Percentiles rank a stretch among this genome's conserved stretches.
Evolutionary conservation across 2,888 invertebrate species (phyloP).

Genomic region (Crematogaster levior): DNA sequence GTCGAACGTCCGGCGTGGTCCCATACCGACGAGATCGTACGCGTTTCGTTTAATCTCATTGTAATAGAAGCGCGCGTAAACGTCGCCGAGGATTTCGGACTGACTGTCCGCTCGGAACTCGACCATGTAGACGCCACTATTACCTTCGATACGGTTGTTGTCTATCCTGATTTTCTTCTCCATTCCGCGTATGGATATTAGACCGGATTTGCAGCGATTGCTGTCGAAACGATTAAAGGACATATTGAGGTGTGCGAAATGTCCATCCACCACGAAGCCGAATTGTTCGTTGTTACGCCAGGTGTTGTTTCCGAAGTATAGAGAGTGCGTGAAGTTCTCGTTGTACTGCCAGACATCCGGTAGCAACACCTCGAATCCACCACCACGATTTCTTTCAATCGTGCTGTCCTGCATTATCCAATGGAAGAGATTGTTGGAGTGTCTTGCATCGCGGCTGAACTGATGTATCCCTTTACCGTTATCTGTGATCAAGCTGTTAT

Average conservation of each 20-base stretch:
- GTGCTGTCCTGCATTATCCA: conserved; percentile 95
- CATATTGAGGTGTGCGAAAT: conserved; percentile 96
- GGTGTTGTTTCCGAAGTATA: conserved; percentile 94
- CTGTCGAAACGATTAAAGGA: conserved; percentile 94
- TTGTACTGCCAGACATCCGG: conserved; percentile 99
- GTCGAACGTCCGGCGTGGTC: conserved; percentile 82
- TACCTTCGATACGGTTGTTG: conserved; percentile 92
- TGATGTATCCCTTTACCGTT: conserved; percentile 96
- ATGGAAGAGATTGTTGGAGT: conserved; percentile 98
- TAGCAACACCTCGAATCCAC: conserved; percentile 95
- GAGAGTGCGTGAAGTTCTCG: conserved; percentile 96
- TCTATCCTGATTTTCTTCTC: conserved; percentile 96
- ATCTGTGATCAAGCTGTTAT: conserved; percentile 93
- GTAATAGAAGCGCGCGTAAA: conserved; percentile 92
- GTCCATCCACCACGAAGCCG: conserved; percentile 94
- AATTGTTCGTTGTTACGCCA: conserved; percentile 96
- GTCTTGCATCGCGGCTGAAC: conserved; percentile 96
- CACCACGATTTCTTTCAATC: conserved; percentile 93
- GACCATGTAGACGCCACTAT: conserved; percentile 93
- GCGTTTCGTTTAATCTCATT: conserved; percentile 93
- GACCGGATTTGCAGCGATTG: conserved; percentile 93
- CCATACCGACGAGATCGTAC: conserved; percentile 84
- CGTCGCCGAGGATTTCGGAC: conserved; percentile 95
- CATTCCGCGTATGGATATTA: conserved; percentile 96
- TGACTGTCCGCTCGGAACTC: conserved; percentile 96